These are phyloP conservation scores for Tadarida brasiliensis DNA, from an alignment of 2,797 vertebrate species.

Conservation along the genomic window DNA sequence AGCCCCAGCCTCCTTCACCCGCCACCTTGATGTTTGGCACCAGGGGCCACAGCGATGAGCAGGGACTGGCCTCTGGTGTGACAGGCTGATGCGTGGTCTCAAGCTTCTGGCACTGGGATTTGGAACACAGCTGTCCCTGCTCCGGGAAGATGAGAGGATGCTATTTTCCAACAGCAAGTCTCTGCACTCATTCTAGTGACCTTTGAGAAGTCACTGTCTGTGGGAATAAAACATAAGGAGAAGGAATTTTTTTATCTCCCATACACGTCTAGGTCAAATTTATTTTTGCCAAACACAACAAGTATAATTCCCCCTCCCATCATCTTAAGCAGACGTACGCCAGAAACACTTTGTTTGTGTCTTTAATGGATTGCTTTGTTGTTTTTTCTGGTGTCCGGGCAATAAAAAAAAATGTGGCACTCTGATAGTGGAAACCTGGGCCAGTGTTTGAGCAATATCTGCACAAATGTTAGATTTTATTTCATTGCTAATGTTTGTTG, in stretches of 20 bases:
- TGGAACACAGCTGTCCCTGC: background rate
- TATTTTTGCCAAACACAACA: conserved; percentile 52
- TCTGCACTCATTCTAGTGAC: conserved; percentile 52
- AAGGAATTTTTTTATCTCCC: conserved; percentile 38
- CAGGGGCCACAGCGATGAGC: background rate
- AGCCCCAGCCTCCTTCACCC: background rate
- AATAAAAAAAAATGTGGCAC: background rate
- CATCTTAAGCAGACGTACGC: conserved; percentile 16
- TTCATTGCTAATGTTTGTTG: background rate
- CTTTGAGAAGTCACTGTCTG: conserved; percentile 25
- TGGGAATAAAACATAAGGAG: conserved; percentile 40
- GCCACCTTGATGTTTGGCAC: background rate
- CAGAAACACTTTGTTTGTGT: conserved; percentile 33
- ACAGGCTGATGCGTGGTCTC: background rate
- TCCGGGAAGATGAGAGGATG: background rate
- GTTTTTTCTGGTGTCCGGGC: background rate
- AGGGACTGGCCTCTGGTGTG: background rate
- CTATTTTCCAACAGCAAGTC: background rate
- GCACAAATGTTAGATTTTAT: conserved; percentile 1
- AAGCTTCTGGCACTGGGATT: background rate
- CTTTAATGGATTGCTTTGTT: conserved; percentile 3
- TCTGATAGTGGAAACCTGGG: background rate
- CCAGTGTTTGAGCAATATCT: background rate
- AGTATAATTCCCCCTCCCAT: background rate
- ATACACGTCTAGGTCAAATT: background rate